Base-by-base conservation (phyloP, 2,888 invertebrate genomes). In the Lithophane socia region DNA sequence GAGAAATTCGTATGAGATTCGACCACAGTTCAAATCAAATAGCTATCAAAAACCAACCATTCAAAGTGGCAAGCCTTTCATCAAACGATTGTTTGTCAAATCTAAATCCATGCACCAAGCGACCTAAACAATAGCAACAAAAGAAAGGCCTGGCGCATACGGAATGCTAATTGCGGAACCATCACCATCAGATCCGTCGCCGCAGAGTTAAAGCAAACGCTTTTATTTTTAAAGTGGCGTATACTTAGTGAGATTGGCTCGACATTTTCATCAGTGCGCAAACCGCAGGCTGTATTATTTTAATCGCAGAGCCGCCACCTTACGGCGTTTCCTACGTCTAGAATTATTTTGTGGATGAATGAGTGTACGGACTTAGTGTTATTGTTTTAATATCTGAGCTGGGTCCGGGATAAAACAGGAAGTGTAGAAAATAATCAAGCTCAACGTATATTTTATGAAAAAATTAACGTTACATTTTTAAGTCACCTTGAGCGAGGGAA, bases 211-310 rank as follows among this genome's bases (percentile, higher is more conserved):
- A 91, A 92, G 87, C 90, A 91, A 92, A 90, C 88, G 93, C 91
- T 94, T 96, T 95, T 95, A 94, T 95, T 95, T 95, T 95, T 95
- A 94, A 95, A 94, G 92, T 94, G 95, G 91, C 93, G 92, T 95
- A 95, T 94, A 95, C 94, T 95, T 95, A 93, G 89, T 87, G 84
- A 94, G 95, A 96, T 95, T 95, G 91, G 94, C 90, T 93, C 92
- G 94, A 93, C 94, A 93, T 94, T 95, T 95, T 95, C 95, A 96
- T 95, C 95, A 95, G 91, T 87, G 91, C 82, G 84, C 90, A 89
- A 91, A 96, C 95, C 95, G 94, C 95, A 95, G 88, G 88, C 89
- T 87, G 90, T 92, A 95, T 95, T 95, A 96, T 95, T 95, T 95
- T 96, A 96, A 95, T 95, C 92, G 92, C 89, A 85, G 89, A 90